Evolutionary conservation across 1,140 invertebrate genomes (phyloP).

Genomic region (Ooceraea biroi): DNA sequence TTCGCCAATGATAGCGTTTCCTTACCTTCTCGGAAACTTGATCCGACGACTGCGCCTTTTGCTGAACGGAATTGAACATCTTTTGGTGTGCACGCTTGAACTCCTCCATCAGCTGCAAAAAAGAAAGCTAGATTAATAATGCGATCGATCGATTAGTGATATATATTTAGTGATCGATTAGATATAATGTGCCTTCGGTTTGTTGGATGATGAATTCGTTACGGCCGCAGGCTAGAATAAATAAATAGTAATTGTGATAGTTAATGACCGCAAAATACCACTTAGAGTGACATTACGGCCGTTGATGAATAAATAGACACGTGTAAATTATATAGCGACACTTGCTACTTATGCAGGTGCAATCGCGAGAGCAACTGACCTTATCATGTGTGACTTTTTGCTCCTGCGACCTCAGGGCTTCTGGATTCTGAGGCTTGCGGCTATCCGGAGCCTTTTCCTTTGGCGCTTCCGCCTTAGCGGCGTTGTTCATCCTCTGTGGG

Average conservation of each 20-base stretch:
- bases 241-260: neutral
- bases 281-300: neutral
- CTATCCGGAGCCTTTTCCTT: slow-evolving; percentile 75
- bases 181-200: too few relatives aligned
- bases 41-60: slow-evolving; percentile 76
- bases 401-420: slow-evolving; percentile 79
- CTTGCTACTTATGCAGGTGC: neutral
- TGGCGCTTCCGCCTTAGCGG: slow-evolving; percentile 69
- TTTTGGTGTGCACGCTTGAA: slow-evolving; percentile 94
- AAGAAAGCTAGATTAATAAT: neutral
- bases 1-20: neutral
- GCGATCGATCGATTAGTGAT: too few relatives aligned
- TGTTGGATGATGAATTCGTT: too few relatives aligned
- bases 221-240: too few relatives aligned
- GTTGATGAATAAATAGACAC: neutral
- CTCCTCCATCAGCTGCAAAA: slow-evolving; percentile 92
- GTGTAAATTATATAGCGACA: neutral
- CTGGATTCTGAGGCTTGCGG: slow-evolving; percentile 78
- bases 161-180: too few relatives aligned
- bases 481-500: slow-evolving; percentile 78
- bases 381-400: slow-evolving; percentile 85
- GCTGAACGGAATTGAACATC: slow-evolving; percentile 90
- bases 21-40: slow-evolving; percentile 78
- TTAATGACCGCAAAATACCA: neutral
- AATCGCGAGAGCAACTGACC: slow-evolving; percentile 70